Base-by-base conservation (phyloP, 2,888 invertebrate genomes). In the Drosophila subquinaria region DNA sequence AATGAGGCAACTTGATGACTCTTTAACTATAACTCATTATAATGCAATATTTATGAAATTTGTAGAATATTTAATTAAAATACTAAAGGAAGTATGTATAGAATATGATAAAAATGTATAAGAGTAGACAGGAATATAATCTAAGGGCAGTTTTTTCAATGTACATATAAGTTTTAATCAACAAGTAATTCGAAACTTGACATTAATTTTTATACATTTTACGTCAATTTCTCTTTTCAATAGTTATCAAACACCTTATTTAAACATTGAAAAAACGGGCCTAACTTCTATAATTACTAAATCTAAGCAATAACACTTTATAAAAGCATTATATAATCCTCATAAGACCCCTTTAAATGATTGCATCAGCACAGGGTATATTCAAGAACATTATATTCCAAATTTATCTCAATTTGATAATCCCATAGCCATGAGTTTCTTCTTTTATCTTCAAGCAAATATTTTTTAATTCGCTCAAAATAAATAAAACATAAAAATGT, bases 401-500 rank as follows among this genome's bases (percentile, higher is more conserved):
- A 64, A 60, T 59, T 42, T 27, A 78, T 52, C 59, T 73, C 59
- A 52, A 45, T 17, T 56, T 63, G 47, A 42, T 73, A 75, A 78
- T 73, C 56, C 13, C 23, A 17, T 50, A 10, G 30, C 35, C 9
- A 11, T 56, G 27, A 57, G 23, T 15, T 43, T 20, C 3, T 10
- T 61, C 35, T 77, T 72, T 63, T 52, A 72, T 73, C 73, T 61
- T 47, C 36, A 11, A 50, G 60, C 48, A 76, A 65, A 57, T 70
- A 53, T 70, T 50, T 59, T 45, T 40, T 3, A 8, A 36, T 2
- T 43, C 27, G 40, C 4, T 30, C 20, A 51, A 55, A 36, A 57
- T 45, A 59, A 63, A 52, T 48, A 56, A 52, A 57, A 23, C 38
- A 51, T 53, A 35, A 55, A 48, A 72, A 42, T 43, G 55, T 47